Evolutionary conservation across 2,113 vertebrate species (phyloP).

Genomic region (Eulemur rufifrons): DNA sequence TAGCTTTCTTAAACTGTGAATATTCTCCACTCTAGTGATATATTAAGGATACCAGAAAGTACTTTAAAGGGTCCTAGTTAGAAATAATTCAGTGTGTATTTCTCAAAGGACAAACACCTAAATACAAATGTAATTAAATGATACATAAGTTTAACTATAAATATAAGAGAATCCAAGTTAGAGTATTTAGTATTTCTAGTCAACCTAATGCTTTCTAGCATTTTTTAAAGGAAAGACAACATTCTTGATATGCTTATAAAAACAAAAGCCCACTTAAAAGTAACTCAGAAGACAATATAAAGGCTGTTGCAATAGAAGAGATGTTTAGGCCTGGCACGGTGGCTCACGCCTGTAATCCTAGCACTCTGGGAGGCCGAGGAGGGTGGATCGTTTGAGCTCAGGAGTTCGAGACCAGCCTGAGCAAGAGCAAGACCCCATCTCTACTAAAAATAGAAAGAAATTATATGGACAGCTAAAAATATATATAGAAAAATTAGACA

Average conservation of each 20-base stretch:
- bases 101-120: background rate
- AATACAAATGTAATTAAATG: constrained; percentile 37
- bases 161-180: background rate
- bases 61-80: background rate
- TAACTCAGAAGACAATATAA: background rate
- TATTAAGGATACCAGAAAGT: background rate
- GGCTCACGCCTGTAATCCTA: too few relatives aligned
- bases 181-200: background rate
- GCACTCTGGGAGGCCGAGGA: too few relatives aligned
- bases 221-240: background rate
- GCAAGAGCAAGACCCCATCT: too few relatives aligned
- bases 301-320: background rate
- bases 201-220: background rate
- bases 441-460: too few relatives aligned
- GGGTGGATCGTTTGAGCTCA: too few relatives aligned
- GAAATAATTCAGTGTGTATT: background rate
- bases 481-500: too few relatives aligned
- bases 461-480: too few relatives aligned
- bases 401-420: too few relatives aligned
- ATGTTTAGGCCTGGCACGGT: background rate
- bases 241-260: background rate
- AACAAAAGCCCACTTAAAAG: background rate
- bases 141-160: constrained; percentile 14
- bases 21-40: background rate
- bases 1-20: background rate